Base-by-base conservation (phyloP, 2,113 vertebrate genomes). In the Pterophyllum scalare region DNA sequence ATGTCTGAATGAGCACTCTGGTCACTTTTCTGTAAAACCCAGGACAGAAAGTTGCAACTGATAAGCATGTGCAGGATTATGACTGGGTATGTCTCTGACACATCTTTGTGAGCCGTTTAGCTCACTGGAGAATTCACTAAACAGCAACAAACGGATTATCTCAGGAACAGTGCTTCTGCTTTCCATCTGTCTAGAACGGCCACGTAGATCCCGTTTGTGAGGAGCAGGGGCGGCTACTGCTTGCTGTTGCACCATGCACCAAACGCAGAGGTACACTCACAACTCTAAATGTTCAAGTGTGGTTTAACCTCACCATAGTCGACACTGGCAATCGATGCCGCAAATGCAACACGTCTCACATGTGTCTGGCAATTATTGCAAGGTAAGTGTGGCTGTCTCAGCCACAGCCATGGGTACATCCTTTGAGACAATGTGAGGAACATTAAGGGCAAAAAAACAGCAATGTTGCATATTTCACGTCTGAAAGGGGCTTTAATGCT, bases 331-430 rank as follows among this genome's bases (percentile, higher is more conserved):
- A 33, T 54, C 11, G 1, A 72, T 54, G 46, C 67, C 67, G 52
- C 67, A 72, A 72, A 72, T 72, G 67, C 46, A 72, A 72, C 46
- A 54, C 67, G 31, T 54, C 46, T 72, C 52, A 46, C 67, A 72
- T 49, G 46, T 33, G 46, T 72, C 26, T 72, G 67, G 17, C 65
- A 70, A 70, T 70, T 70, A 70, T 72, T 72, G 19, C 46, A 72
- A 13, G 46, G 17, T 52, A 33, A 31, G 26, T 54, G 67, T 54
- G 67, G 46, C 67, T 70, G 65, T 49, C 5, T 17, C 40, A 31
- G 46, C 26, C 26, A 54, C 46, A 28, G 46, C 26, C 67, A 52
- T 5, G 17, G 24, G 43, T 15, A 28, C 24, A 11, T 70, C n/a
- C 43, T 52, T 12, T 52, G 17, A 72, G 17, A 20, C 52, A 24